Base-by-base conservation (phyloP, 2,113 vertebrate species). In the Micromys minutus region DNA sequence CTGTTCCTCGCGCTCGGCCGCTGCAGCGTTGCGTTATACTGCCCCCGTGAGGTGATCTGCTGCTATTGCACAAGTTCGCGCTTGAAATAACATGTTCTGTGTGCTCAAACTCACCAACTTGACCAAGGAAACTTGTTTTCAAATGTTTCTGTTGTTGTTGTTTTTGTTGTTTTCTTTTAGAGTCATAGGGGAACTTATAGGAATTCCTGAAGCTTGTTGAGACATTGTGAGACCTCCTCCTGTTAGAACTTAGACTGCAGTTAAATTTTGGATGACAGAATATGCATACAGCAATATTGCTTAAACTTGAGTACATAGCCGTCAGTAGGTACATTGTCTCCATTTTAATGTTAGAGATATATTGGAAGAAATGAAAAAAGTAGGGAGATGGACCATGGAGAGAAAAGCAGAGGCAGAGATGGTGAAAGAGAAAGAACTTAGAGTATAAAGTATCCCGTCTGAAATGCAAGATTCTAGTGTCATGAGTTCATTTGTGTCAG, bases 31-130 rank as follows among this genome's bases (percentile, higher is more conserved):
- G 81, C 22, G 42, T 36, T 76, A 94, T 13, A 76, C 81, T 94
- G 76, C 89, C 97, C 93, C 86, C 97, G 96, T 4, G 75, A 80
- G 97, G 3, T n/a, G 8, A 5, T 50, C 15, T n/a, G 7, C 31
- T 52, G 76, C 52, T 0, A 89, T 36, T 85, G 79, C 3, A 16
- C 6, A 34, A 29, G 47, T 63, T 52, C 0, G 0, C 12, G 1
- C 7, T 4, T 90, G 50, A 59, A 63, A 61, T 8, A 21, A 80
- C 91, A 77, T 16, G 1, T 19, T 71, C 57, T 87, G 29, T 63
- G 15, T 94, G 26, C 39, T 89, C 42, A 81, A 24, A 71, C 50
- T 45, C 45, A 76, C 17, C 57, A 12, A n/a, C 42, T 94, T 24
- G 1, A 69, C 61, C 75, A n/a, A 16, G 36, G 75, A 71, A 34